phyloP scores from a whole-genome alignment of 2,888 invertebrate genomes.

The Arrhopalites spinosus region DNA sequence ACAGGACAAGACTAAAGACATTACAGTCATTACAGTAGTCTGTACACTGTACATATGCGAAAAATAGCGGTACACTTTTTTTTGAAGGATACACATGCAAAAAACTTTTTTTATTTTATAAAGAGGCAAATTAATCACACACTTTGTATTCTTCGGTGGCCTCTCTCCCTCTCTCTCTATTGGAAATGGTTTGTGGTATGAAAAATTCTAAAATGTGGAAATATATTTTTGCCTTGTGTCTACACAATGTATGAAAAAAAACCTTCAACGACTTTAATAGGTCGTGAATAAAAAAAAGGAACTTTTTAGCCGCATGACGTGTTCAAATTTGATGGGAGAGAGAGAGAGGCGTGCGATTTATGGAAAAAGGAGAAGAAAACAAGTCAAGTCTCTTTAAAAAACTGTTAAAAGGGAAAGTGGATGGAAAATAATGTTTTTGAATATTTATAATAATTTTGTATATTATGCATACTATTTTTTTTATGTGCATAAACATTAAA shows the following conservation, averaged over 20 bases:
- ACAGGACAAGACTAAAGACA: too few species aligned
- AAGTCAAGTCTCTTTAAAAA: too few species aligned
- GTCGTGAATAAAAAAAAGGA: too few species aligned
- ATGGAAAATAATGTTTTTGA: neutral
- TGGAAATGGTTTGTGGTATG: neutral
- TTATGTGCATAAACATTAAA: neutral
- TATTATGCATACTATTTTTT: neutral
- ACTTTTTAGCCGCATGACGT: constrained; percentile 5
- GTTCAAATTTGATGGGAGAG: neutral
- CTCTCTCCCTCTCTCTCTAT: constrained; percentile 4
- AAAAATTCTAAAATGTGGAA: neutral
- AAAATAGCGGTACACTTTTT: too few species aligned
- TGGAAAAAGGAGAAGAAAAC: neutral
- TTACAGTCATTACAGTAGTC: too few species aligned
- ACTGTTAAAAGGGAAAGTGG: constrained; percentile 17
- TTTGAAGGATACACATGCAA: too few species aligned
- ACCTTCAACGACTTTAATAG: constrained; percentile 19
- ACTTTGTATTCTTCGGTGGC: neutral
- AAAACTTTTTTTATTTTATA: too few species aligned
- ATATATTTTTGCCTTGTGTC: neutral
- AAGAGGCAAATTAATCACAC: too few species aligned
- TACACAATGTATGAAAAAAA: constrained; percentile 1
- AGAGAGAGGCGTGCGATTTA: neutral
- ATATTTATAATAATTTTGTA: neutral
- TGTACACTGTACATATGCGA: too few species aligned